phyloP scores from a whole-genome alignment of 1,140 invertebrate genomes.

The Berghia stephanieae region DNA sequence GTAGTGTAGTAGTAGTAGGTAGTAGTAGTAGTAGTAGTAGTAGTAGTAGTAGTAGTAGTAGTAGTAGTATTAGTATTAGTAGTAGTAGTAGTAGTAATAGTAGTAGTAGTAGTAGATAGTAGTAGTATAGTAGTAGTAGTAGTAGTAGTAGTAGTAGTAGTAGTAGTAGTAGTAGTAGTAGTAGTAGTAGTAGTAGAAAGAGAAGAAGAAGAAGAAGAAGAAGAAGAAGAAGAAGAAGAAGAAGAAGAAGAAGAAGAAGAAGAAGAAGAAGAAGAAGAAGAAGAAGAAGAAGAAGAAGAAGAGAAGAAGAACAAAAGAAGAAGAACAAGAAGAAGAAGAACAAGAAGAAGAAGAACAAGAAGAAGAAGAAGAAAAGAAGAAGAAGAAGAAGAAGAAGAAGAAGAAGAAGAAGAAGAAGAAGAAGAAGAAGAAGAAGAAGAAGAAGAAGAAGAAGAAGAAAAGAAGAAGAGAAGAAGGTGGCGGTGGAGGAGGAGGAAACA shows the following conservation, averaged over 20 bases:
- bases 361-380: not conserved
- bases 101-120: not conserved
- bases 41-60: not conserved
- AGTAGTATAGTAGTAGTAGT: no score
- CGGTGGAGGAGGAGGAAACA: not conserved
- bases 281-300: slow-evolving; percentile 26
- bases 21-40: no score
- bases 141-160: not conserved
- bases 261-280: slow-evolving; percentile 23
- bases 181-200: not conserved
- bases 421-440: not conserved
- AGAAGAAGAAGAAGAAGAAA: not conserved
- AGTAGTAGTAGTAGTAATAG: no score
- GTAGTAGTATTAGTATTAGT: no score
- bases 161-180: slow-evolving; percentile 9
- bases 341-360: not conserved
- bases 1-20: no score
- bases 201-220: not conserved
- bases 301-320: not conserved
- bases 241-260: not conserved
- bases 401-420: not conserved
- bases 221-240: slow-evolving; percentile 16
- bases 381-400: not conserved
- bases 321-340: not conserved
- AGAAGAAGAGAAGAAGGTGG: not conserved